Percentiles rank a stretch among this genome's conserved stretches.
Evolutionary conservation across 2,113 vertebrate species (phyloP).

Genomic region (Protobothrops flavoviridis): DNA sequence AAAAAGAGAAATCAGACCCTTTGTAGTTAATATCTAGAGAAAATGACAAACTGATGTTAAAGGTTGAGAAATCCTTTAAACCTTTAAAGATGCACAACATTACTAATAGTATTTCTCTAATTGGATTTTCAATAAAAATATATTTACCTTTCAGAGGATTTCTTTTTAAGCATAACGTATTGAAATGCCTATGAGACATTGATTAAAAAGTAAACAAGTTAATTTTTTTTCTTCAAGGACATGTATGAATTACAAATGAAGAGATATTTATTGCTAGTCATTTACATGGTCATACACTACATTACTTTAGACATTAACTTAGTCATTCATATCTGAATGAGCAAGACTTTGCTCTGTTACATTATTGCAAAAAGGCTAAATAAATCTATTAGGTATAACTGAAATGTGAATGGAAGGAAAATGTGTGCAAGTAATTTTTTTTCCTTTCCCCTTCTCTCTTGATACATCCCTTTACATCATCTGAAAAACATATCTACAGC

Average conservation of each 20-base stretch:
- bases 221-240: background rate
- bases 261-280: background rate
- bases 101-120: background rate
- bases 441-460: background rate
- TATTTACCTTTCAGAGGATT: slow-evolving; percentile 63
- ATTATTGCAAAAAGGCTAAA: background rate
- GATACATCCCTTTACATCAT: background rate
- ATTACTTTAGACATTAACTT: slow-evolving; percentile 27
- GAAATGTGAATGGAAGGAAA: background rate
- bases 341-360: background rate
- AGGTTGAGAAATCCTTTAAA: background rate
- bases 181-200: slow-evolving; percentile 65
- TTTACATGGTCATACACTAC: background rate
- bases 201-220: slow-evolving; percentile 2
- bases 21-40: background rate
- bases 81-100: background rate
- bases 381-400: background rate
- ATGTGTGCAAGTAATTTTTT: background rate
- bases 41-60: background rate
- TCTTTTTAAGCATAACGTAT: slow-evolving; percentile 55
- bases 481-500: background rate
- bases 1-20: background rate
- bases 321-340: background rate
- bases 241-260: background rate
- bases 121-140: background rate